Percentiles rank a stretch among this genome's conserved stretches.
phyloP scores from a whole-genome alignment of 2,113 vertebrate species.

The Atlantisia rogersi region DNA sequence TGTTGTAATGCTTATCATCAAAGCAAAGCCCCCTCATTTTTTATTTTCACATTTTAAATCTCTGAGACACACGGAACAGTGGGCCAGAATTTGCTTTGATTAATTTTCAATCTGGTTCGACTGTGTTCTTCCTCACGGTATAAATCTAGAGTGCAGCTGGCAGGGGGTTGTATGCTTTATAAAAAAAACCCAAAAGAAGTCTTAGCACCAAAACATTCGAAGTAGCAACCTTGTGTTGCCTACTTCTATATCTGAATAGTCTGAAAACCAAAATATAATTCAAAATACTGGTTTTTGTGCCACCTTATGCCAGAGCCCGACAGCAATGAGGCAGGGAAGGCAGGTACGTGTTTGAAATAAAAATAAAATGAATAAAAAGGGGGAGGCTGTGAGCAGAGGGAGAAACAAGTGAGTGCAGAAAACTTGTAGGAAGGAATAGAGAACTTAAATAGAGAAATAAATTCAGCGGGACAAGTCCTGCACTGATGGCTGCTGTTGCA shows the following conservation, averaged over 20 bases:
- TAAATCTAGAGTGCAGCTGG: slow-evolving; percentile 42
- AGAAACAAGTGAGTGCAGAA: neutral
- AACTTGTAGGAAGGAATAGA: neutral
- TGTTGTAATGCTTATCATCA: neutral
- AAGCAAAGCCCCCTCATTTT: neutral
- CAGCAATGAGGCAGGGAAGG: neutral
- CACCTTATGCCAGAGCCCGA: neutral
- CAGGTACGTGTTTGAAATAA: neutral
- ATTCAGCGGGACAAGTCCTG: neutral
- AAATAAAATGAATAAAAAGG: neutral
- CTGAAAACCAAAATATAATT: slow-evolving; percentile 9
- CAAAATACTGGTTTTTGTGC: neutral
- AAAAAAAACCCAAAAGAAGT: neutral
- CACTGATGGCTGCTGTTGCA: neutral
- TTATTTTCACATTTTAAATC: slow-evolving; percentile 37
- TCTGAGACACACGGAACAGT: neutral
- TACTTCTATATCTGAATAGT: neutral
- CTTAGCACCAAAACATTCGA: neutral
- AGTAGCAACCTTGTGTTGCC: neutral
- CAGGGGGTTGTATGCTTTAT: neutral
- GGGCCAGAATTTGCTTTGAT: slow-evolving; percentile 27
- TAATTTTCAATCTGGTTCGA: slow-evolving; percentile 8
- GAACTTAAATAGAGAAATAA: neutral
- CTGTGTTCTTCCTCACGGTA: neutral
- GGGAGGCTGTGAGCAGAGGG: neutral